Percentiles rank a stretch among this genome's conserved stretches.
phyloP scores from a whole-genome alignment of 2,797 vertebrate genomes.

The Sorex maritimensis region DNA sequence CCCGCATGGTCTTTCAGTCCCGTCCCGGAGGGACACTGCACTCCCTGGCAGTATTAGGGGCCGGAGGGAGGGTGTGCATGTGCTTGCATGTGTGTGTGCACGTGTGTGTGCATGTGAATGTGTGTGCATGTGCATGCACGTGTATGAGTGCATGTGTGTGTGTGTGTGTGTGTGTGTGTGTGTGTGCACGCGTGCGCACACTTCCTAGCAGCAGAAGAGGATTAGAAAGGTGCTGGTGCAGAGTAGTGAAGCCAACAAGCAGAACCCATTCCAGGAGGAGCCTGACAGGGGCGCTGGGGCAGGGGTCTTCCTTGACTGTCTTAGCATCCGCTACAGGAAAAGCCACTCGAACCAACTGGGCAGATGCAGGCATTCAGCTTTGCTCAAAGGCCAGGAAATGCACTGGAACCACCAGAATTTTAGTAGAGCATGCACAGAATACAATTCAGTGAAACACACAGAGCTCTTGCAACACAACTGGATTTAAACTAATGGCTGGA shows the following conservation, averaged over 20 bases:
- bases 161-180: too few species aligned
- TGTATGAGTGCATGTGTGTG: too few species aligned
- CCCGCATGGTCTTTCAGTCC: background rate
- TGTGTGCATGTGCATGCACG: too few species aligned
- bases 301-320: background rate
- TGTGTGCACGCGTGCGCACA: too few species aligned
- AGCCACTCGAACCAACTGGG: background rate
- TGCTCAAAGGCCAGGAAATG: background rate
- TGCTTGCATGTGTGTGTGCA: too few species aligned
- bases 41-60: background rate
- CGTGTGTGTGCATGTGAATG: too few species aligned
- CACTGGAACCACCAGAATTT: background rate
- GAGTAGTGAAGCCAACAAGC: background rate
- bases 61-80: background rate
- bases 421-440: constrained; percentile 10
- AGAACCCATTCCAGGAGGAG: background rate
- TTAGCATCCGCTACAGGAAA: background rate
- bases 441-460: background rate
- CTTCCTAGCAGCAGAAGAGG: background rate
- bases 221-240: background rate
- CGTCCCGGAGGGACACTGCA: background rate
- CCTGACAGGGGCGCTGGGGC: background rate
- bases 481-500: background rate
- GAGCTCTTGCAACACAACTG: background rate
- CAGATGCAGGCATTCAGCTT: background rate